Base-by-base conservation (phyloP, 2,113 vertebrate species). In the Lasiurus cinereus region DNA sequence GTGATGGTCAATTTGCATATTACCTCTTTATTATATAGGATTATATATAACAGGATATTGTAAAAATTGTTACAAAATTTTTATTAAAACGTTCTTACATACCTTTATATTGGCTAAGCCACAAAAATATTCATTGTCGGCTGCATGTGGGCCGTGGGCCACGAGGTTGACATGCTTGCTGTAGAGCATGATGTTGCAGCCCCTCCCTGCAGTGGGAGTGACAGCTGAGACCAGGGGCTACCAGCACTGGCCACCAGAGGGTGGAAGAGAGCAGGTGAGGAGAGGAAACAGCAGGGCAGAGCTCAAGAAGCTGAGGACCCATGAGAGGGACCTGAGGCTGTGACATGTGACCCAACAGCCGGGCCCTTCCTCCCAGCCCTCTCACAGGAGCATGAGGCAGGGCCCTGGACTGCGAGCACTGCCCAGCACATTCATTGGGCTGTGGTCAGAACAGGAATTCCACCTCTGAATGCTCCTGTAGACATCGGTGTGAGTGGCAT, bases 361-460 rank as follows among this genome's bases (percentile, higher is more conserved):
- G 14, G 46, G 36, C 18, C 24, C 48, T 13, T 79, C 70, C 12
- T 56, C 48, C 19, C 18, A 0, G 46, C 12, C 10, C 16, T 12
- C 29, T 64, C 43, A 1, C 5, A 36, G 67, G 56, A 88, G 7
- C 15, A 8, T 1, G 3, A 12, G n/a, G 13, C 6, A 36, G 31
- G 1, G 33, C 77, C 56, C 64, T 67, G 15, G 36, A 8, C 18
- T 1, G 8, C 33, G 18, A 69, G 31, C 31, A 13, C 24, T 16
- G 3, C 31, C 5, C 2, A 19, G 39, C 59, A 21, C 16, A 2
- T 14, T 5, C 0, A 0, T 13, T 36, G 36, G 16, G 5, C 6
- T 59, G 83, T 36, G 66, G 3, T 46, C 1, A 0, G 10, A 48
- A 27, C 39, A 21, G 8, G 83, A 78, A n/a, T n/a, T 10, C 16